phyloP scores from a whole-genome alignment of 2,888 invertebrate species.

The Pterobdella sp. region DNA sequence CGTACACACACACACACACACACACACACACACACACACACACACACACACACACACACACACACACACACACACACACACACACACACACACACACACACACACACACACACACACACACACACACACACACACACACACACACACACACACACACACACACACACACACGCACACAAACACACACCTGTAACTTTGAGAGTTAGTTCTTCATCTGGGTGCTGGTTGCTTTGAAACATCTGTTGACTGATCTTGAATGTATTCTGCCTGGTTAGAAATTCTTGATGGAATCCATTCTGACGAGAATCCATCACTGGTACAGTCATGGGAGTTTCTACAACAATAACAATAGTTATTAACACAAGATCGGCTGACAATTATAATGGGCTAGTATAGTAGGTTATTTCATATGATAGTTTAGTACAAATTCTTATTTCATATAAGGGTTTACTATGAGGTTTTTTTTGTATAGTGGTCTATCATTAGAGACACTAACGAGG shows the following conservation, averaged over 20 bases:
- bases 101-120: background rate
- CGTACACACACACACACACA: background rate
- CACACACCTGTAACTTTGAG: conserved; percentile 56
- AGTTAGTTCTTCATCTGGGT: conserved; percentile 50
- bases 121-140: background rate
- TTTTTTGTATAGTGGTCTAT: background rate
- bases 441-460: background rate
- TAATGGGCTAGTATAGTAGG: too few relatives aligned
- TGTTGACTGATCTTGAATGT: conserved; percentile 42
- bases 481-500: conserved; percentile 46
- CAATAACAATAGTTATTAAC: background rate
- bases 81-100: background rate
- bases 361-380: background rate
- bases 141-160: background rate
- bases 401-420: too few relatives aligned
- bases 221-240: background rate
- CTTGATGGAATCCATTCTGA: conserved; percentile 49
- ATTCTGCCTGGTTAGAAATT: conserved; percentile 51
- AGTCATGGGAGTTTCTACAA: conserved; percentile 41
- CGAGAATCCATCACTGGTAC: conserved; percentile 42
- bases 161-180: background rate
- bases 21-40: background rate
- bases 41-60: background rate
- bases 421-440: background rate
- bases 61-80: conserved; percentile 3